Evolutionary conservation across 2,113 vertebrate genomes (phyloP), one percentile per base, ranked within the genome.

Genomic region (Jaculus jaculus): DNA sequence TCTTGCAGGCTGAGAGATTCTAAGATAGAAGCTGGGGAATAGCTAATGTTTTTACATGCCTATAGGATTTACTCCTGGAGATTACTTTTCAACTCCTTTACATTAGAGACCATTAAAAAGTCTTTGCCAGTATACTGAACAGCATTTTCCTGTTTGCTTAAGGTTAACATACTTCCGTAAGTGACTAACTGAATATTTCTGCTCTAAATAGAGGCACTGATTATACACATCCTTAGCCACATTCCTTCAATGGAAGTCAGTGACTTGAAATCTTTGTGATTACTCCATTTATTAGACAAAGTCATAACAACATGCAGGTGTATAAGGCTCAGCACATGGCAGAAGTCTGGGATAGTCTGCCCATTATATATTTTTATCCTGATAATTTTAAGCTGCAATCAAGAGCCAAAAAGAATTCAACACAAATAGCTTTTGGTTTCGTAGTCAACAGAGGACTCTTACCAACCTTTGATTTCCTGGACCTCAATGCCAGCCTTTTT

Each of bases 401-500:
- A 89, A 60, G 60, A 88, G 16, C 28, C 51, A 71, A 93, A 84
- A 90, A 86, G 6, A 65, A 89, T 82, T 60, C 75, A 96, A 28
- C 6, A 34, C 61, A 72, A 96, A 94, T 23, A 93, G 93, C 23
- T 90, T 68, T 96, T 74, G 30, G 94, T 95, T 87, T 87, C 92
- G 90, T 17, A 95, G 91, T 95, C 75, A 34, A 63, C 84, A 96
- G 63, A 97, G 13, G 17, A 95, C 96, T 96, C 60, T 96, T 69
- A 98, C 98, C 90, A 98, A 99, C 99, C 99, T 99, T 99, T 99
- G 87, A 98, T 97, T 96, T 99, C 98, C 89, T 99, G 98, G 88
- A 99, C 98, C 92, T 99, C 98, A n/a, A 99, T 99, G 95, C 99
- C 99, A 95, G 98, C 99, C 96, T 99, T 99, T 98, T 99, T 99